Evolutionary conservation across 2,113 vertebrate genomes (phyloP).

Genomic region (Aspiorhynchus laticeps): DNA sequence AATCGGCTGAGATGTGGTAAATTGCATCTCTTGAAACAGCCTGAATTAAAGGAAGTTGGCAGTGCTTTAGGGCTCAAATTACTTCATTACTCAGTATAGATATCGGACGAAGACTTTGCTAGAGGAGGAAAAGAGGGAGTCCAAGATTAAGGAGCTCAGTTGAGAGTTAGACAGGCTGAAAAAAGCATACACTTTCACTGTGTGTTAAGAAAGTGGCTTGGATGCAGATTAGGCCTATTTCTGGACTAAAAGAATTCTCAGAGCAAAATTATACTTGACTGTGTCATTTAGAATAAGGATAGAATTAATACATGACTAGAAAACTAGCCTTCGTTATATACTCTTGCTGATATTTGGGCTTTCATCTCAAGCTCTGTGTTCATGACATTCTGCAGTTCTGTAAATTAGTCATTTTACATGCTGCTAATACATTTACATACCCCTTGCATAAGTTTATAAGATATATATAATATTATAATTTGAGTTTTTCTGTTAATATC

Average conservation of each 20-base stretch:
- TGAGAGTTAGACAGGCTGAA: background rate
- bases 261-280: slow-evolving; percentile 12
- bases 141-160: slow-evolving; percentile 23
- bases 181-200: background rate
- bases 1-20: slow-evolving; percentile 49
- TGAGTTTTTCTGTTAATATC: background rate
- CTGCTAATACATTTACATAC: background rate
- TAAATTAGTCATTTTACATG: background rate
- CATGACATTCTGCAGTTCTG: background rate
- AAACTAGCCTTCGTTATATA: background rate
- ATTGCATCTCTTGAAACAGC: slow-evolving; percentile 45
- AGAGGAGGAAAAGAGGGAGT: slow-evolving; percentile 17
- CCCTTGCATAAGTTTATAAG: background rate
- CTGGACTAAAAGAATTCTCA: background rate
- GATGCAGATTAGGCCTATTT: slow-evolving; percentile 19
- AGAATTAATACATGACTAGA: background rate
- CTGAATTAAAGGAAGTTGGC: slow-evolving; percentile 49
- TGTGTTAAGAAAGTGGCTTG: slow-evolving; percentile 20
- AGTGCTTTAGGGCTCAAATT: slow-evolving; percentile 47
- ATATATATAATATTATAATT: background rate
- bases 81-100: slow-evolving; percentile 46
- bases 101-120: slow-evolving; percentile 40
- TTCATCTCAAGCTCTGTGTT: background rate
- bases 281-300: slow-evolving; percentile 11
- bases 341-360: background rate